Percentiles rank a stretch among this genome's conserved stretches.
Conservation (phyloP, 1,140 invertebrate genomes). For the Sinonovacula constricta region DNA sequence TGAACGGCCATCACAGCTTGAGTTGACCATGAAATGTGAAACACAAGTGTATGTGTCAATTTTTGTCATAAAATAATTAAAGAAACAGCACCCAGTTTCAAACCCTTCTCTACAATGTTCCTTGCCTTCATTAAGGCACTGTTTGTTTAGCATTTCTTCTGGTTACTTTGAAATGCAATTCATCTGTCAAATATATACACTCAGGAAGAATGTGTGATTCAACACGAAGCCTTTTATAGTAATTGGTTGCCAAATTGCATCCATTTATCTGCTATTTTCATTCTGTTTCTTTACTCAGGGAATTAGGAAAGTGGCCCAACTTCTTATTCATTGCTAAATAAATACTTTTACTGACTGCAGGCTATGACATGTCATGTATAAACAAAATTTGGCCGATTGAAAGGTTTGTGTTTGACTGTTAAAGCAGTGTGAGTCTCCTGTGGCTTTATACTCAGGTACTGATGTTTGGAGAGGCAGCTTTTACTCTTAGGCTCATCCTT, state of each 20-base stretch:
- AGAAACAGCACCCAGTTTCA: too few species aligned
- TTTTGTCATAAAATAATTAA: too few species aligned
- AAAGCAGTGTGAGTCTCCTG: conserved; percentile 32
- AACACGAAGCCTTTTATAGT: conserved; percentile 33
- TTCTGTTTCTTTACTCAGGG: conserved; percentile 8
- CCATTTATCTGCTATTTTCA: conserved; percentile 25
- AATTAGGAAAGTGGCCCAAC: neutral
- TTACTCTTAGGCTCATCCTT: too few species aligned
- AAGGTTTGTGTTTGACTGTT: conserved; percentile 12
- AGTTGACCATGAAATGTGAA: conserved; percentile 19
- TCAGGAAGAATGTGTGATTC: neutral
- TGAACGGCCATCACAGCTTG: too few species aligned
- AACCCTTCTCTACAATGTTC: too few species aligned
- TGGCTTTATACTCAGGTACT: neutral
- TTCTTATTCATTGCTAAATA: conserved; percentile 20
- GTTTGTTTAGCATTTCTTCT: neutral
- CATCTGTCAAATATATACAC: neutral
- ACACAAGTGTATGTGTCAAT: conserved; percentile 18
- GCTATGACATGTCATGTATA: conserved; percentile 1
- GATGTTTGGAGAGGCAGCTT: too few species aligned
- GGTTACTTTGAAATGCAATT: conserved; percentile 11
- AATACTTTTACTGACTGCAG: neutral
- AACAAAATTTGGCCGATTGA: conserved; percentile 25
- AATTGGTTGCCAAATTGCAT: conserved; percentile 45
- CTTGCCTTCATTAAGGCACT: conserved; percentile 28